Conservation (phyloP, 2,113 vertebrate genomes). For the Philantomba maxwellii region DNA sequence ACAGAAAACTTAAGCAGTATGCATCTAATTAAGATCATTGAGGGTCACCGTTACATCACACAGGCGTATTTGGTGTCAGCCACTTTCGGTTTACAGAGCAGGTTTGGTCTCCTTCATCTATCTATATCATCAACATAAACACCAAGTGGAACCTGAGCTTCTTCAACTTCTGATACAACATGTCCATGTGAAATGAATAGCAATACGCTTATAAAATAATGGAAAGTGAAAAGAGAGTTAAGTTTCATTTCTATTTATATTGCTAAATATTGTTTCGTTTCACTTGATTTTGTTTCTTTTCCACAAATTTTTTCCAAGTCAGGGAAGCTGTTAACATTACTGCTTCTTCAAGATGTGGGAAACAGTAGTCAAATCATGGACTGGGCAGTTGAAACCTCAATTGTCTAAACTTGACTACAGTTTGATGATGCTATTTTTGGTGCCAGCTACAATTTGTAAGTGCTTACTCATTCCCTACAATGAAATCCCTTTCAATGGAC, state of each 20-base stretch:
- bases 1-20: neutral
- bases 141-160: neutral
- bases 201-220: neutral
- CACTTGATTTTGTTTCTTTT: neutral
- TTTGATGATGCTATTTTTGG: neutral
- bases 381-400: neutral
- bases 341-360: neutral
- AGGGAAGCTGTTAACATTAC: neutral
- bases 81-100: neutral
- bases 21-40: neutral
- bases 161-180: neutral
- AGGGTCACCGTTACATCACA: neutral
- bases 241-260: neutral
- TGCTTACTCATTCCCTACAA: neutral
- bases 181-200: neutral
- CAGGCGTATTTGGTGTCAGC: neutral
- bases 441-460: neutral
- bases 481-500: neutral
- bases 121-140: neutral
- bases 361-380: neutral
- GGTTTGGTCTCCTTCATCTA: neutral
- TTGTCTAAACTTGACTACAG: neutral
- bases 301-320: neutral
- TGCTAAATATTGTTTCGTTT: neutral
- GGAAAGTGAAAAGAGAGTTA: neutral